A percentile compares a stretch with the other conserved stretches of the same genome.
Evolutionary conservation across 2,888 invertebrate species (phyloP).

Genomic region (Noctua janthina): DNA sequence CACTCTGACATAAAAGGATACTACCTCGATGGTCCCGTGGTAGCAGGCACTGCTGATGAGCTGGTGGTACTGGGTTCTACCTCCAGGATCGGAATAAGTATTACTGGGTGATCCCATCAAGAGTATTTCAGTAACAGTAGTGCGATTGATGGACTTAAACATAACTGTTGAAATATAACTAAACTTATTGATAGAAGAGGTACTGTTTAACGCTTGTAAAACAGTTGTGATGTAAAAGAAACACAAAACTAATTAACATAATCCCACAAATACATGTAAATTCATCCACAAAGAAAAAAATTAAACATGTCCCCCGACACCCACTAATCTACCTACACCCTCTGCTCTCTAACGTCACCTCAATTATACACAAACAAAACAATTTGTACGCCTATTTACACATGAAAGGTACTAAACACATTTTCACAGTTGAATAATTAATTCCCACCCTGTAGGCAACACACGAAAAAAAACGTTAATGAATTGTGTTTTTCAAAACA

Average conservation of each 20-base stretch:
- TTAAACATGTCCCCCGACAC: conserved; percentile 5
- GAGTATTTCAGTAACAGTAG: not conserved
- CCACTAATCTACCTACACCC: conserved; percentile 3
- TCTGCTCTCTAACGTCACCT: conserved; percentile 30
- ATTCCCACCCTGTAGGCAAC: conserved; percentile 18
- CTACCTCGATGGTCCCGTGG: not conserved
- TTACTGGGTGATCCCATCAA: not conserved
- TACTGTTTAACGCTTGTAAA: not conserved
- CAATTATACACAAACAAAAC: conserved; percentile 59
- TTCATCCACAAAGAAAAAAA: conserved; percentile 13
- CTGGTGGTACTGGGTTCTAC: not conserved
- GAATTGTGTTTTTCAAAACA: conserved; percentile 52
- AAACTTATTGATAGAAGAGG: not conserved
- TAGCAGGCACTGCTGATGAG: not conserved
- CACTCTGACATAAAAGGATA: not conserved
- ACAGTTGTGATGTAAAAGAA: not conserved
- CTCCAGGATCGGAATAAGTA: not conserved
- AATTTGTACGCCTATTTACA: conserved; percentile 52
- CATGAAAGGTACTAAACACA: conserved; percentile 50
- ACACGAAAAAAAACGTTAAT: conserved; percentile 32
- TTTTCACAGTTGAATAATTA: conserved; percentile 47
- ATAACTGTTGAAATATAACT: not conserved
- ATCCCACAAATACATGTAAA: conserved; percentile 9
- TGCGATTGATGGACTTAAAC: too few relatives aligned
- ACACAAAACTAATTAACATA: conserved; percentile 1